Conservation (phyloP, 2,888 invertebrate genomes). For the Lithophane leautieri region DNA sequence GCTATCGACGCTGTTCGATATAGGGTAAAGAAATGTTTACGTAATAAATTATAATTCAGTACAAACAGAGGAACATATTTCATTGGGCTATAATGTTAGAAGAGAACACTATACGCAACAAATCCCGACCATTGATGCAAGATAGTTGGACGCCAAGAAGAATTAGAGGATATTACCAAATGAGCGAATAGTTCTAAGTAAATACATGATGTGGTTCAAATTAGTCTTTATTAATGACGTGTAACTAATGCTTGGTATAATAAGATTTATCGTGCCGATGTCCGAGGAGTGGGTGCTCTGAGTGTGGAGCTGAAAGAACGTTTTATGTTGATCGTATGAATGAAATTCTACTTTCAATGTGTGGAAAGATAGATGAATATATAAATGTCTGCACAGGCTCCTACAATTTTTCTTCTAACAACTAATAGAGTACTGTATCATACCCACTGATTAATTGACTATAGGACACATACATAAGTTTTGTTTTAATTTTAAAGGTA, state of each 20-base stretch:
- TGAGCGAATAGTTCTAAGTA: slow-evolving; percentile 52
- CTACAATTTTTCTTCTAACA: background rate
- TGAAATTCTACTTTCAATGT: slow-evolving; percentile 10
- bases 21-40: slow-evolving; percentile 76
- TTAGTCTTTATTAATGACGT: slow-evolving; percentile 59
- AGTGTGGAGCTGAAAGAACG: slow-evolving; percentile 17
- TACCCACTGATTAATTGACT: background rate
- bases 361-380: background rate
- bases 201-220: slow-evolving; percentile 65
- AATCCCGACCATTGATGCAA: background rate
- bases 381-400: background rate
- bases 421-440: background rate
- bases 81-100: slow-evolving; percentile 83
- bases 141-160: slow-evolving; percentile 10
- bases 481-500: background rate
- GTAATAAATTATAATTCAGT: slow-evolving; percentile 86
- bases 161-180: slow-evolving; percentile 23
- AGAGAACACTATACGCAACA: slow-evolving; percentile 63
- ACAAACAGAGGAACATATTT: slow-evolving; percentile 87
- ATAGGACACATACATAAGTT: background rate
- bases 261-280: slow-evolving; percentile 54
- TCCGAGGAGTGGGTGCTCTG: slow-evolving; percentile 24
- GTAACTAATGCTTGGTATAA: slow-evolving; percentile 57
- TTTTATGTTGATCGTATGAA: slow-evolving; percentile 27
- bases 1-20: slow-evolving; percentile 45